Base-by-base conservation (phyloP, 1,140 invertebrate genomes). In the Bombyx mandarina region DNA sequence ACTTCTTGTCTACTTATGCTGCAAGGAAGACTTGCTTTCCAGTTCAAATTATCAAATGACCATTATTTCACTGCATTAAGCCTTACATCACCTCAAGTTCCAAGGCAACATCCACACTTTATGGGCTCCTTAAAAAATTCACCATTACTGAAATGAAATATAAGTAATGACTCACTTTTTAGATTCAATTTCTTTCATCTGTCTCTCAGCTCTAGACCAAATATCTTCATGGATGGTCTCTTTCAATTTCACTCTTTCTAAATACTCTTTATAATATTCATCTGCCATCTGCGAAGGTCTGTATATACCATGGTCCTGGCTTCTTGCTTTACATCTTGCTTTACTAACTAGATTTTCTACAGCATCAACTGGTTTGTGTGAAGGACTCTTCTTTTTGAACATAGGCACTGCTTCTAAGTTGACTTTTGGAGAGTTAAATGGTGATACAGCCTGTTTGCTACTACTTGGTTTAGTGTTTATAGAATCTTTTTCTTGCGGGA, bases 171-270 rank as follows among this genome's bases (percentile, higher is more conserved):
- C 53, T 56, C 65, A 77, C 75, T 57, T 73, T 56, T 62, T 69
- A 1, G 18, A 50, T 48, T 79, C 75, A 43, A 75, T 61, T 47
- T 79, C 71, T 35, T 66, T 70, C 75, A 80, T 75, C 43, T 67
- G 43, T 18, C 55, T 60, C 57, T 79, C 66, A 0, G 60, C 70
- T 51, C 26, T 61, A 1, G 46, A 47, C 79, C 79, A 82, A 26
- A 82, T 63, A 12, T 69, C 63, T 8, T 79, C 63, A 35, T 67
- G 51, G 2, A 62, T 18, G 8, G 46, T 44, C 5, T 65, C 56
- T 43, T 65, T 58, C 1, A 63, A 8, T 50, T 68, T 58, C 52
- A 50, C 71, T n/a, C 61, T 60, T 18, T 77, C 66, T 1, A 75
- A 10, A 59, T 53, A 76, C 12, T 70, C 71, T 9, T 66, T 65